Evolutionary conservation across 2,888 invertebrate species (phyloP).

Genomic region (Drosophila phalerata): DNA sequence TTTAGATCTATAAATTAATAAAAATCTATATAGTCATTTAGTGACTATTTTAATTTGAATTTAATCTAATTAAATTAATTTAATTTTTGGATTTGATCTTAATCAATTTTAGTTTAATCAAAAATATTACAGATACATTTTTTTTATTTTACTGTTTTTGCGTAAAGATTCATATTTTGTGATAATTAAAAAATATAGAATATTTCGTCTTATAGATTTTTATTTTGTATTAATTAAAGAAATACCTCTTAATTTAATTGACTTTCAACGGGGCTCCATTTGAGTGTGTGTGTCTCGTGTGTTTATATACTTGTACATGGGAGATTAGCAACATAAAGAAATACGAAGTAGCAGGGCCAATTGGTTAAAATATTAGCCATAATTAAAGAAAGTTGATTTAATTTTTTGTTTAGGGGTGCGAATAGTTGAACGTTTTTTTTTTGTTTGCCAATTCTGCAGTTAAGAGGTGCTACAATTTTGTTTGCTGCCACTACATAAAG

Average conservation of each 20-base stretch:
- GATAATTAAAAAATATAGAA: no score
- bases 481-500: slow-evolving; percentile 33
- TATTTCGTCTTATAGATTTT: no score
- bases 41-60: no score
- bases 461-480: slow-evolving; percentile 54
- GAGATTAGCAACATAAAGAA: slow-evolving; percentile 60
- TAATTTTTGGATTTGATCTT: no score
- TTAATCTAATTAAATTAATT: no score
- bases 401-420: slow-evolving; percentile 41
- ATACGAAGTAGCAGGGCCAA: slow-evolving; percentile 63
- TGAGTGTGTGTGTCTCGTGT: slow-evolving; percentile 11
- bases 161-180: no score
- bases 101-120: no score
- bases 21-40: no score
- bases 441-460: slow-evolving; percentile 44
- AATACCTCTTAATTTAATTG: not conserved
- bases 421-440: slow-evolving; percentile 22
- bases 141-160: no score
- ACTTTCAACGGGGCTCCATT: slow-evolving; percentile 24
- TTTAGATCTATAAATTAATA: no score
- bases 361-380: slow-evolving; percentile 47
- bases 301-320: slow-evolving; percentile 8
- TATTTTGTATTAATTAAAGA: no score
- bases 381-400: slow-evolving; percentile 28
- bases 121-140: no score